Evolutionary conservation across 1,140 invertebrate genomes (phyloP).

Genomic region (Chironomus tepperi): DNA sequence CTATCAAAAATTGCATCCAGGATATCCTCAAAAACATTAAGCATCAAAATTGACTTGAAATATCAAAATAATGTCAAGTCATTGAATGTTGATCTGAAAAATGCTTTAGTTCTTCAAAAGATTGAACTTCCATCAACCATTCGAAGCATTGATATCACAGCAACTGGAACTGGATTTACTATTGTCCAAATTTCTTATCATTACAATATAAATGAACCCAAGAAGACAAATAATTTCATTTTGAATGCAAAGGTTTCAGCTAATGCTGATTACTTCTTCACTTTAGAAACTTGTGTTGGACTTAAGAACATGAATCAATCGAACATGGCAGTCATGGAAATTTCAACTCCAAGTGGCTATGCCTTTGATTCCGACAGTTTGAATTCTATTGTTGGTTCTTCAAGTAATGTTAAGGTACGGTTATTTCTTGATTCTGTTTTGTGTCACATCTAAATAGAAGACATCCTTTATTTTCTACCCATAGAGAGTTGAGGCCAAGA

Average conservation of each 20-base stretch:
- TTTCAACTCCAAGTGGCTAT: constrained; percentile 62
- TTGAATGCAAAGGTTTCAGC: constrained; percentile 72
- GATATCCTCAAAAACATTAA: constrained; percentile 43
- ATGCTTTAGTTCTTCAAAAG: constrained; percentile 68
- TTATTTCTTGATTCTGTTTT: too few relatives aligned
- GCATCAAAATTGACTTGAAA: constrained; percentile 41
- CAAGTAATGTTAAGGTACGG: too few relatives aligned
- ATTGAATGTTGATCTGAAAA: constrained; percentile 53
- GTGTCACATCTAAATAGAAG: too few relatives aligned
- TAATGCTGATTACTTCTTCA: constrained; percentile 74
- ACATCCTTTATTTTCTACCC: too few relatives aligned
- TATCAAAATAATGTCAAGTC: constrained; percentile 38
- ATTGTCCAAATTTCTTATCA: constrained; percentile 73
- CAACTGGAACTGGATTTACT: constrained; percentile 72
- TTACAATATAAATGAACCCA: constrained; percentile 71
- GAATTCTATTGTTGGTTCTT: not conserved
- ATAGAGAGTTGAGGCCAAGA: too few relatives aligned
- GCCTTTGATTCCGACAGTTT: constrained; percentile 31
- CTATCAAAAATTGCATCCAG: constrained; percentile 56
- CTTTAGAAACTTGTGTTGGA: constrained; percentile 60
- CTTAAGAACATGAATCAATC: constrained; percentile 41
- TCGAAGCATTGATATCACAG: constrained; percentile 51
- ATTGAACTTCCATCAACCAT: constrained; percentile 42
- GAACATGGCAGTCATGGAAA: constrained; percentile 81
- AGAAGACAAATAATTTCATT: constrained; percentile 82